phyloP scores from a whole-genome alignment of 2,797 vertebrate species.

The Melanotaenia pygmaea region DNA sequence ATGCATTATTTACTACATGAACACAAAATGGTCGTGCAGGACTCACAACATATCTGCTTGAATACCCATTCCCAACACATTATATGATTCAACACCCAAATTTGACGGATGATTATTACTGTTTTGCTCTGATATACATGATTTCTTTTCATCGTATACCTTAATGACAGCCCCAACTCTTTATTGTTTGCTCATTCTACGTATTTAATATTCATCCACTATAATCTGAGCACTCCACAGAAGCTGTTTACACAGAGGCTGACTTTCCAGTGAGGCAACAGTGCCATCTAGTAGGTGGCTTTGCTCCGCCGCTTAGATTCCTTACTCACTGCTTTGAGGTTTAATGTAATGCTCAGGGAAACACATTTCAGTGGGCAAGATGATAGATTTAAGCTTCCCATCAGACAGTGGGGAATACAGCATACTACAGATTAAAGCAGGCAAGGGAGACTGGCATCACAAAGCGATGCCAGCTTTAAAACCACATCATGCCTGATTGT shows the following conservation, averaged over 20 bases:
- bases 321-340: constrained; percentile 62
- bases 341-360: constrained; percentile 78
- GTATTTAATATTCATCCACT: constrained; percentile 61
- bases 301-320: constrained; percentile 18
- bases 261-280: constrained; percentile 75
- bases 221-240: constrained; percentile 49
- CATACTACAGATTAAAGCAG: constrained; percentile 77
- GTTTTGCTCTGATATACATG: constrained; percentile 53
- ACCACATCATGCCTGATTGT: constrained; percentile 79
- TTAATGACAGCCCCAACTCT: constrained; percentile 55
- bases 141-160: constrained; percentile 44
- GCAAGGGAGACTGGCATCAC: constrained; percentile 72
- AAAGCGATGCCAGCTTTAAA: constrained; percentile 78
- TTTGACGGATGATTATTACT: constrained; percentile 35
- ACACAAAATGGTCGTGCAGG: constrained; percentile 44
- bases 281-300: constrained; percentile 85
- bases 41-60: constrained; percentile 38
- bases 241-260: constrained; percentile 5
- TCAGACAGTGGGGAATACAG: constrained; percentile 80
- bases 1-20: constrained; percentile 44
- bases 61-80: constrained; percentile 43
- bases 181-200: constrained; percentile 56
- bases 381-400: constrained; percentile 84
- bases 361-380: constrained; percentile 80
- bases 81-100: constrained; percentile 36